phyloP scores from a whole-genome alignment of 2,797 vertebrate species.

The Mus minutoides region DNA sequence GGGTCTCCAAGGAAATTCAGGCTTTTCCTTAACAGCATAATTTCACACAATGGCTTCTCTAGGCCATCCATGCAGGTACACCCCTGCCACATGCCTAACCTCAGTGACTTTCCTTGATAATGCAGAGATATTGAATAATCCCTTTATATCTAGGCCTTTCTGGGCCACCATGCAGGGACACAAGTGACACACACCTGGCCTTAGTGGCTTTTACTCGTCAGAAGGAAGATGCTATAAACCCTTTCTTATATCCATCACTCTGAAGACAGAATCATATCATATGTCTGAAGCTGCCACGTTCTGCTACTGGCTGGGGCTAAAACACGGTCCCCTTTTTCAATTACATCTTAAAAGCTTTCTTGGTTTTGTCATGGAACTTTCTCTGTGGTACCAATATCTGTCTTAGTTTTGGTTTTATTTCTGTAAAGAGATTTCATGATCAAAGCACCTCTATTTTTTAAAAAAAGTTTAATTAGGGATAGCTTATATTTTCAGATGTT shows the following conservation, averaged over 20 bases:
- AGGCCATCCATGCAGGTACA: not conserved
- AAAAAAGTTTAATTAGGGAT: not conserved
- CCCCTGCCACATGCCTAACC: not conserved
- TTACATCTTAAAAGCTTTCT: not conserved
- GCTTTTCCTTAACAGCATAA: not conserved
- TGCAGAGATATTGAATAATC: not conserved
- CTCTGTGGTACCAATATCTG: not conserved
- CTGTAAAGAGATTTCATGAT: not conserved
- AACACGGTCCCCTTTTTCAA: not conserved
- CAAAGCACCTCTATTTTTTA: not conserved
- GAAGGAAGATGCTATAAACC: not conserved
- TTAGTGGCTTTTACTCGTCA: not conserved
- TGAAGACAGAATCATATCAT: not conserved
- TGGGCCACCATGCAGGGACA: not conserved
- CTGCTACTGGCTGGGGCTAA: not conserved
- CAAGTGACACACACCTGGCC: not conserved
- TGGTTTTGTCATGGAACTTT: not conserved
- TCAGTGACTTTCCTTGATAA: not conserved
- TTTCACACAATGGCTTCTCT: not conserved
- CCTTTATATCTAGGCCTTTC: not conserved
- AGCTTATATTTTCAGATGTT: not conserved
- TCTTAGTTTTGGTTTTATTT: not conserved
- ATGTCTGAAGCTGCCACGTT: not conserved
- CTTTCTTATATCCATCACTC: not conserved
- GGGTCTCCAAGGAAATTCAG: not conserved